A percentile compares a stretch with the other conserved stretches of the same genome.
Conservation (phyloP, 2,113 vertebrate species). For the Ceyx margarethae region DNA sequence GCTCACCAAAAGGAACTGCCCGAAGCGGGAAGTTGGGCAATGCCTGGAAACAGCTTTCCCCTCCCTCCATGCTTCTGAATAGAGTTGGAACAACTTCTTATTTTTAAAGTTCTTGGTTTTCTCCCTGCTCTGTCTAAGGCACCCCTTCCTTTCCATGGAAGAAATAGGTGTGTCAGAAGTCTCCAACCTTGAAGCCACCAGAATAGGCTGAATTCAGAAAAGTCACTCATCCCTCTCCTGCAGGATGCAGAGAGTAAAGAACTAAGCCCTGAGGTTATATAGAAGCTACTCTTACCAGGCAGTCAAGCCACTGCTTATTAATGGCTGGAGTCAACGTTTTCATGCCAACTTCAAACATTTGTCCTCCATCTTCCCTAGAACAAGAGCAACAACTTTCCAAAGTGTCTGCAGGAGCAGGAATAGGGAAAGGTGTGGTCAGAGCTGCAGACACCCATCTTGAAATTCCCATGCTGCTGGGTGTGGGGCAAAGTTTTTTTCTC, state of each 20-base stretch:
- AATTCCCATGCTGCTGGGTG: not conserved
- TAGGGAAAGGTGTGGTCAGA: not conserved
- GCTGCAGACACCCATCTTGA: not conserved
- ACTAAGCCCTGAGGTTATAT: not conserved
- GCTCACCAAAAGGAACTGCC: constrained; percentile 46
- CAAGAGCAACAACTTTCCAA: not conserved
- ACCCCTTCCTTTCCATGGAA: not conserved
- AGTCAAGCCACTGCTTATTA: not conserved
- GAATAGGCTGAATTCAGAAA: not conserved
- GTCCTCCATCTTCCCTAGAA: not conserved
- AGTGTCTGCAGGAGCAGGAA: not conserved
- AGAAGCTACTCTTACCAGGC: not conserved
- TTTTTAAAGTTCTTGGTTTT: not conserved
- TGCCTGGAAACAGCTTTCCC: not conserved
- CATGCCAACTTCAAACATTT: not conserved
- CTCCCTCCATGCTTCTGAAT: not conserved
- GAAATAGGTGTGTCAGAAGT: not conserved
- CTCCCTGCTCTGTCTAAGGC: not conserved
- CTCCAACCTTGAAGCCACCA: not conserved
- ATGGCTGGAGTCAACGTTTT: not conserved
- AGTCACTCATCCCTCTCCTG: not conserved
- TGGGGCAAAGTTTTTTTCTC: not conserved
- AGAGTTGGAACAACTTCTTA: not conserved
- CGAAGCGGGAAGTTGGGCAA: constrained; percentile 37
- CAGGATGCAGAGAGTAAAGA: not conserved